Conservation (phyloP, 2,888 invertebrate genomes). For the Drosophila macrospina region DNA sequence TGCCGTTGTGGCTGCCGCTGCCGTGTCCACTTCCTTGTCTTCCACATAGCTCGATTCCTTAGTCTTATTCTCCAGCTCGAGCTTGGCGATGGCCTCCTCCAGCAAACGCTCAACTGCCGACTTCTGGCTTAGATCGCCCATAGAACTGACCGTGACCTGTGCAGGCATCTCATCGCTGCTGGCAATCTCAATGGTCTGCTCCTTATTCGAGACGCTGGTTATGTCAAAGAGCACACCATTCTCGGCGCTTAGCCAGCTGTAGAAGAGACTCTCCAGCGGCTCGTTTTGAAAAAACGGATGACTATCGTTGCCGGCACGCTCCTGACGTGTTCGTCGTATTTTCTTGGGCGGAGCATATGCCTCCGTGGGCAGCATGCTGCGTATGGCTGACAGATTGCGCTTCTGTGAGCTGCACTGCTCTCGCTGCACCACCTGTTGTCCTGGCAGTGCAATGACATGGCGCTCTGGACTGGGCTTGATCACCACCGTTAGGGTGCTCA, state of each 20-base stretch:
- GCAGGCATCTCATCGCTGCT: conserved; percentile 36
- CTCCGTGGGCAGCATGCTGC: conserved; percentile 70
- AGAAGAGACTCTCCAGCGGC: conserved; percentile 80
- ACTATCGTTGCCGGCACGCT: conserved; percentile 61
- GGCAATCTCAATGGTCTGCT: conserved; percentile 67
- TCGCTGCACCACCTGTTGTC: conserved; percentile 22
- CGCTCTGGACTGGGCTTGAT: conserved; percentile 72
- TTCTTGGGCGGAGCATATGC: conserved; percentile 82
- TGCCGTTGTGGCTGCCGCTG: background rate
- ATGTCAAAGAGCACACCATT: conserved; percentile 80
- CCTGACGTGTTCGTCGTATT: conserved; percentile 79
- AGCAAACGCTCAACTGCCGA: conserved; percentile 69
- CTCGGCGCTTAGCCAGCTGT: conserved; percentile 79
- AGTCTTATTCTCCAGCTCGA: conserved; percentile 60
- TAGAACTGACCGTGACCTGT: conserved; percentile 26
- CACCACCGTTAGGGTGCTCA: conserved; percentile 77
- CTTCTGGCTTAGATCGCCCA: conserved; percentile 59
- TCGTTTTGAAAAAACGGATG: conserved; percentile 75
- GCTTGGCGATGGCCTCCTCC: conserved; percentile 76
- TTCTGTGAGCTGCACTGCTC: conserved; percentile 50
- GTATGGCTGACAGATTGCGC: conserved; percentile 66
- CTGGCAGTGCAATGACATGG: conserved; percentile 13
- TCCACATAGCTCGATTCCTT: conserved; percentile 49
- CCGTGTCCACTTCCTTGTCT: conserved; percentile 51
- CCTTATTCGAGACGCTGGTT: conserved; percentile 53